phyloP scores from a whole-genome alignment of 2,888 invertebrate genomes.

The Cistogaster globosa region DNA sequence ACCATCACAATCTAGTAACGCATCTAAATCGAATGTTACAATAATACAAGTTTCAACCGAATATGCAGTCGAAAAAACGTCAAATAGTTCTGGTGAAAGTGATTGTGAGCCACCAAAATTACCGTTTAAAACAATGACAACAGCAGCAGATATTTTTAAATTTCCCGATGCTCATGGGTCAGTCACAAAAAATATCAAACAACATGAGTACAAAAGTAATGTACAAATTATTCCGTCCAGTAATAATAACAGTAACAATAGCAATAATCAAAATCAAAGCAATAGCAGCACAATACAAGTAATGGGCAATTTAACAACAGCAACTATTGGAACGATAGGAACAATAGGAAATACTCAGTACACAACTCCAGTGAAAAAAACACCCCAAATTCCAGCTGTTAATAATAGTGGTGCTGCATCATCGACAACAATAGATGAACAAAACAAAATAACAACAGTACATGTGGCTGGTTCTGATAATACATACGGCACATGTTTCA shows the following conservation, averaged over 20 bases:
- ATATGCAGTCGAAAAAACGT: slow-evolving; percentile 51
- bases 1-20: slow-evolving; percentile 66
- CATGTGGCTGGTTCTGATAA: slow-evolving; percentile 77
- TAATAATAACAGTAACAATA: slow-evolving; percentile 75
- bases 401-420: slow-evolving; percentile 18
- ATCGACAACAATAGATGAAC: slow-evolving; percentile 69
- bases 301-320: slow-evolving; percentile 73
- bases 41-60: slow-evolving; percentile 86
- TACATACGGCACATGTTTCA: slow-evolving; percentile 73
- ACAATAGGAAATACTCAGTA: slow-evolving; percentile 77
- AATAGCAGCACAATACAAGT: slow-evolving; percentile 80
- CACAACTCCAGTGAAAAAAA: slow-evolving; percentile 77
- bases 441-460: slow-evolving; percentile 79
- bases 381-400: slow-evolving; percentile 67
- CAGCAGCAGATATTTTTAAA: slow-evolving; percentile 79
- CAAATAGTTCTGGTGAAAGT: slow-evolving; percentile 63
- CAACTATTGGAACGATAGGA: slow-evolving; percentile 70
- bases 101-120: slow-evolving; percentile 76
- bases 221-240: slow-evolving; percentile 83
- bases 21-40: slow-evolving; percentile 84
- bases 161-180: slow-evolving; percentile 77
- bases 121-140: slow-evolving; percentile 74
- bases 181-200: slow-evolving; percentile 66
- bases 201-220: slow-evolving; percentile 81
- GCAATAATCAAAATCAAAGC: slow-evolving; percentile 51